Percentiles rank a stretch among this genome's conserved stretches.
Conservation (phyloP, 2,888 invertebrate species). For the Anagyrus pseudococci region DNA sequence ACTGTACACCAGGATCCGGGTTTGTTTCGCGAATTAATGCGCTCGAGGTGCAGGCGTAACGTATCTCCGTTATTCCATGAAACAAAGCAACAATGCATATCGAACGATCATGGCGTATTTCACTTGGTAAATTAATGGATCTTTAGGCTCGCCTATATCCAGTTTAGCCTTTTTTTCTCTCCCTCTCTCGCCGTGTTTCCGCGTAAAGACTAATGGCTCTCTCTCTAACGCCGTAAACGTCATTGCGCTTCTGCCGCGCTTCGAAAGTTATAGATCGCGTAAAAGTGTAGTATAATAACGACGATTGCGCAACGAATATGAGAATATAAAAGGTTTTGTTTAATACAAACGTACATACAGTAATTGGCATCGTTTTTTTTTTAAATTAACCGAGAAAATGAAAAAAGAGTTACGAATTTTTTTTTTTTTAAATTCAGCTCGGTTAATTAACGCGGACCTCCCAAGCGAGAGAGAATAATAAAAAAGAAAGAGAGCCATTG, state of each 20-base stretch:
- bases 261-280: neutral
- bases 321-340: too few species aligned
- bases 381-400: too few species aligned
- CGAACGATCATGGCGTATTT: conserved; percentile 26
- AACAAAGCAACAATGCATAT: conserved; percentile 28
- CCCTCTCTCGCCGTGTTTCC: neutral
- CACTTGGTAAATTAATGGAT: neutral
- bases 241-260: too few species aligned
- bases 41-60: conserved; percentile 31
- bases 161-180: neutral
- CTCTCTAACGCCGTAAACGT: neutral
- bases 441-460: too few species aligned
- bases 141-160: neutral
- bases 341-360: too few species aligned
- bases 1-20: neutral
- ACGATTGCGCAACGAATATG: too few species aligned
- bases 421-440: too few species aligned
- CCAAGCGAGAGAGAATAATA: too few species aligned
- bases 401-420: too few species aligned
- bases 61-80: conserved; percentile 32
- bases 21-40: neutral
- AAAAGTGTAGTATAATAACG: neutral
- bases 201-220: neutral
- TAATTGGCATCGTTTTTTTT: too few species aligned
- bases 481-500: too few species aligned